phyloP scores from a whole-genome alignment of 2,888 invertebrate species.

The Zeuzera pyrina region DNA sequence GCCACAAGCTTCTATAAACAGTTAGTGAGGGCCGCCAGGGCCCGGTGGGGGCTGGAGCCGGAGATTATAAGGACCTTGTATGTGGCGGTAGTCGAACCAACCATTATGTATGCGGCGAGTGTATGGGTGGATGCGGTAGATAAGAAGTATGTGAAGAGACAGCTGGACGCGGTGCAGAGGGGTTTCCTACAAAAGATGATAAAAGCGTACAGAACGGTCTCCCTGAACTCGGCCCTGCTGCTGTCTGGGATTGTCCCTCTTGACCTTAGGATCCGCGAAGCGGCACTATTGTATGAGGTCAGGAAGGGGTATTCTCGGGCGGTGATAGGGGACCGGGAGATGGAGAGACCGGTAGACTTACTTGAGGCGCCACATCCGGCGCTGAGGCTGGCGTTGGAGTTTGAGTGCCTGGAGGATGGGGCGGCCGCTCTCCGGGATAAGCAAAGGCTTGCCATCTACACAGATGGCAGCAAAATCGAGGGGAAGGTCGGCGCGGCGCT shows the following conservation, averaged over 20 bases:
- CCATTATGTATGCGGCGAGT: slow-evolving; percentile 4
- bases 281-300: slow-evolving; percentile 2
- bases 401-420: background rate
- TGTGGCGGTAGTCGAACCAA: background rate
- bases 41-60: background rate
- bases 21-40: background rate
- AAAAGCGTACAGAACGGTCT: slow-evolving; percentile 5
- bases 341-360: slow-evolving; percentile 1
- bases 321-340: no score
- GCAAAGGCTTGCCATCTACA: background rate
- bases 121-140: background rate
- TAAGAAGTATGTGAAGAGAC: background rate
- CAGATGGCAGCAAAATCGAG: slow-evolving; percentile 7
- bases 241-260: slow-evolving; percentile 4
- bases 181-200: no score
- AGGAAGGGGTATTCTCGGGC: no score
- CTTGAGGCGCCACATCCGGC: slow-evolving; percentile 6
- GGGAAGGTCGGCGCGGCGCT: slow-evolving; percentile 6
- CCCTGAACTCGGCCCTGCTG: background rate
- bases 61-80: background rate
- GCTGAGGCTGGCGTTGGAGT: background rate
- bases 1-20: background rate
- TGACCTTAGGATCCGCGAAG: slow-evolving; percentile 5
- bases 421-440: background rate
- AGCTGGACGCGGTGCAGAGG: no score